Evolutionary conservation across 23 tunicate species (phyloP).

Genomic region (Clavelina lepadiformis): DNA sequence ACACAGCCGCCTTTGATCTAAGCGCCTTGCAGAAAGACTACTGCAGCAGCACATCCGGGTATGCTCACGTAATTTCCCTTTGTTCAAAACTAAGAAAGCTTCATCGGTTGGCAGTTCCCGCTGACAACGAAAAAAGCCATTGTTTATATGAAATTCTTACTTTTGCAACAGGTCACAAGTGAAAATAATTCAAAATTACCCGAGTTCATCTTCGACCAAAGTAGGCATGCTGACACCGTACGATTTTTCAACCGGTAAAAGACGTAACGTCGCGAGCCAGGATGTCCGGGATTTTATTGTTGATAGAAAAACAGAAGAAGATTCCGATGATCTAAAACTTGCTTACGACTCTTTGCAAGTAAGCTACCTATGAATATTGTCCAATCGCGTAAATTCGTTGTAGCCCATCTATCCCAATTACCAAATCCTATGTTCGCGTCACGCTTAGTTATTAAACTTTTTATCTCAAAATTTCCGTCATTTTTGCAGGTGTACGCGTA

Average conservation of each 20-base stretch:
- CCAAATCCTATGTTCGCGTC: too few species aligned
- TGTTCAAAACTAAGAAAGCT: too few species aligned
- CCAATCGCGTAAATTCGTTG: too few species aligned
- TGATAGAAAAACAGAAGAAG: slow-evolving; percentile 31
- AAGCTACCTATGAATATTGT: too few species aligned
- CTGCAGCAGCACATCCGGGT: slow-evolving; percentile 50
- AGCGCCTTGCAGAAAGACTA: slow-evolving; percentile 39
- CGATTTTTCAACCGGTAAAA: not conserved
- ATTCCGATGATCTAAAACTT: slow-evolving; percentile 28
- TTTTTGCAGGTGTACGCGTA: slow-evolving; percentile 43
- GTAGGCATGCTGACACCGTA: slow-evolving; percentile 21
- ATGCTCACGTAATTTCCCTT: too few species aligned
- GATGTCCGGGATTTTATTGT: slow-evolving; percentile 42
- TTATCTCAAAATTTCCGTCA: not conserved
- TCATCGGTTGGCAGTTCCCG: not conserved
- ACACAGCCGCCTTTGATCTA: slow-evolving; percentile 56
- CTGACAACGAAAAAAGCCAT: not conserved
- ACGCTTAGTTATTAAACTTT: too few species aligned
- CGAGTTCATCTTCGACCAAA: slow-evolving; percentile 20
- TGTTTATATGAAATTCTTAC: not conserved
- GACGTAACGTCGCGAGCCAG: slow-evolving; percentile 14
- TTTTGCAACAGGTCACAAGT: slow-evolving; percentile 26
- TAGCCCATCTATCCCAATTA: too few species aligned
- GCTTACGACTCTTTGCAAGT: slow-evolving; percentile 63
- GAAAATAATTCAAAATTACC: slow-evolving; percentile 5